Base-by-base conservation (phyloP, 2,797 vertebrate genomes). In the Leuciscus waleckii region DNA sequence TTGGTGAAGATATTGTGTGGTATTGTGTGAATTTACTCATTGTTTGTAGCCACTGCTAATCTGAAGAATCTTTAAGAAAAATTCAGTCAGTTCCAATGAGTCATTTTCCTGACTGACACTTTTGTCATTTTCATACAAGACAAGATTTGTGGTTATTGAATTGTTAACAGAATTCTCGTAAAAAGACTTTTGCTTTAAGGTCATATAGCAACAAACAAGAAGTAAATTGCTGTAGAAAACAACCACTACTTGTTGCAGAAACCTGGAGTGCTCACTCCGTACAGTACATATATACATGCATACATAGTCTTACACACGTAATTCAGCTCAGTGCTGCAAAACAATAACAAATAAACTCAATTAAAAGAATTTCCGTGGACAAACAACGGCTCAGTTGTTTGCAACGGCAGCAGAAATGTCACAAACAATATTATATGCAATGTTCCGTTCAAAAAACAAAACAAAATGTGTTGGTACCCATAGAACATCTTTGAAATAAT, bases 1-100 rank as follows among this genome's bases (percentile, higher is more conserved):
- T 87, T 81, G 79, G 86, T 93, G 89, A 90, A 89, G 88, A 91
- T 94, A 93, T 92, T 92, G 90, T 91, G 91, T 87, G 51, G 89
- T 49, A 16, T 16, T 16, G 14, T 49, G 46, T 49, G 46, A 93
- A 91, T 92, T 94, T 89, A 92, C 91, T 92, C 87, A 83, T 91
- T 85, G 80, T 89, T 89, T 87, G 69, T 75, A 56, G 63, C 58
- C 70, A 8, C 16, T 80, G 43, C 17, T 49, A 46, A 80, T 68
- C 21, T 78, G 35, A 77, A 70, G 49, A 51, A 73, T 78, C 19
- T 71, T 68, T 43, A 41, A 63, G 43, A 49, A 54, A 56, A 75
- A 51, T 56, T 75, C 7, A 68, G 65, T 82, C 37, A 46, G 85
- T 61, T 84, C 16, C 63, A 65, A 51, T 81, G 7, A 75, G 43